phyloP scores from a whole-genome alignment of 2,888 invertebrate species.

The Noctua pronuba region DNA sequence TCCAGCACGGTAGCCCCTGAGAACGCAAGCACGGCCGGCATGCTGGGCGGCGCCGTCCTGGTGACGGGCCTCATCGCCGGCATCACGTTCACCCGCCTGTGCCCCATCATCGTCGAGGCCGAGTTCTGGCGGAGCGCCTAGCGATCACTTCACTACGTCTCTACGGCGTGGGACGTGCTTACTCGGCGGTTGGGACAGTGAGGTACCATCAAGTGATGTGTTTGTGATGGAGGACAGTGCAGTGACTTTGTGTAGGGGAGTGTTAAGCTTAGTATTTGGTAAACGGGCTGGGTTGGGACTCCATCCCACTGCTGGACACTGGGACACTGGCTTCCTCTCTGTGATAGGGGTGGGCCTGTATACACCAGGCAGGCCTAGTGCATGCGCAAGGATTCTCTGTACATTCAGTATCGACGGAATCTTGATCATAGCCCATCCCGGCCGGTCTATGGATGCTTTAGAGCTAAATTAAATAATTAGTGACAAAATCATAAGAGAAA shows the following conservation, averaged over 20 bases:
- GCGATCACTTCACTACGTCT: conserved; percentile 75
- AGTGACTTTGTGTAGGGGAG: conserved; percentile 24
- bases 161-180: conserved; percentile 76
- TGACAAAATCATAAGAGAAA: conserved; percentile 18
- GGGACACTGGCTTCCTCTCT: neutral
- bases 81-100: conserved; percentile 93
- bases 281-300: conserved; percentile 2
- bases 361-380: neutral
- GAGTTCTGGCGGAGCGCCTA: conserved; percentile 76
- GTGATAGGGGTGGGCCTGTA: no score
- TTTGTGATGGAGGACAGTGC: neutral
- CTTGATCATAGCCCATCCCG: neutral
- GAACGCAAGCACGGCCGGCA: conserved; percentile 96
- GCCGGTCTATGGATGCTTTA: neutral
- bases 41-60: conserved; percentile 98
- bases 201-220: conserved; percentile 28
- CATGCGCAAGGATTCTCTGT: neutral
- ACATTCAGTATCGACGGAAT: neutral
- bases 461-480: conserved; percentile 6
- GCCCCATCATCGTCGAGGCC: conserved; percentile 91
- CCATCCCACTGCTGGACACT: neutral
- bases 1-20: conserved; percentile 95
- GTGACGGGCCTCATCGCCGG: conserved; percentile 97
- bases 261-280: neutral
- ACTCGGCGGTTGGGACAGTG: conserved; percentile 66